Conservation (phyloP, 2,797 vertebrate genomes). For the Cuniculus paca region DNA sequence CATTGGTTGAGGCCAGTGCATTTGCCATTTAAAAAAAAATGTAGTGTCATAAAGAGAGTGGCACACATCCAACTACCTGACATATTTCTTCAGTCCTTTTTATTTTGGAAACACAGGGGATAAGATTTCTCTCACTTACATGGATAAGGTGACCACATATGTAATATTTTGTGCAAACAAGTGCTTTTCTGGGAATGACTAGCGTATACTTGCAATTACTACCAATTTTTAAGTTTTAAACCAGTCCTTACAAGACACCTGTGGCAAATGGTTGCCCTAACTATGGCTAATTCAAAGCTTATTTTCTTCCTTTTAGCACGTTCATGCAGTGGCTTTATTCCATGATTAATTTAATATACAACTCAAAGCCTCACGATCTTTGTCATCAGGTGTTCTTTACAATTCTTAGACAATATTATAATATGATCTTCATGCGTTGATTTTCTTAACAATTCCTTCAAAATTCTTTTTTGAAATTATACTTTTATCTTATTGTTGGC, state of each 20-base stretch:
- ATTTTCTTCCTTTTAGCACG: not conserved
- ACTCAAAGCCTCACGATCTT: conserved; percentile 18
- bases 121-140: not conserved
- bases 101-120: not conserved
- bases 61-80: not conserved
- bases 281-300: not conserved
- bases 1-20: conserved; percentile 48
- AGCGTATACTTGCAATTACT: not conserved
- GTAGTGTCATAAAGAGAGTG: conserved; percentile 58
- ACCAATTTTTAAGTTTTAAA: conserved; percentile 38
- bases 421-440: not conserved
- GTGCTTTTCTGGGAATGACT: not conserved
- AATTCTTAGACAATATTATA: conserved; percentile 1
- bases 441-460: conserved; percentile 38
- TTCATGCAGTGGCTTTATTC: conserved; percentile 21
- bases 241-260: not conserved
- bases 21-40: too few relatives aligned
- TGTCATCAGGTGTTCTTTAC: conserved; percentile 33
- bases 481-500: not conserved
- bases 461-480: not conserved
- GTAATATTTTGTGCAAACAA: conserved; percentile 41
- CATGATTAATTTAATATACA: conserved; percentile 2
- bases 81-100: not conserved
- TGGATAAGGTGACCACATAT: not conserved
- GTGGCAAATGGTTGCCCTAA: not conserved